Conservation (phyloP, 2,113 vertebrate genomes). For the Passer montanus region DNA sequence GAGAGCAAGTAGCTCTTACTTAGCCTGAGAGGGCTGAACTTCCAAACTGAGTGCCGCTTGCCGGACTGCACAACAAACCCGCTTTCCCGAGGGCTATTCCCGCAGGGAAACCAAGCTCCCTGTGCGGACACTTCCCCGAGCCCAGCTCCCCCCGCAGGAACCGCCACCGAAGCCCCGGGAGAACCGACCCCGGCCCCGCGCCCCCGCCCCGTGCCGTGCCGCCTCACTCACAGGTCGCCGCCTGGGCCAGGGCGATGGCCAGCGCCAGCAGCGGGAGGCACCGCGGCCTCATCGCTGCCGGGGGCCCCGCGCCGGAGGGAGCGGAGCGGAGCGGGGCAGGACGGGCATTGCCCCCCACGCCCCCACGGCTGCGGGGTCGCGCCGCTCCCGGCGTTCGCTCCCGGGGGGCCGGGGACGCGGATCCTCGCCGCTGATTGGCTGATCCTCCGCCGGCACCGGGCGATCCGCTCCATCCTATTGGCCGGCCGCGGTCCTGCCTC, state of each 20-base stretch:
- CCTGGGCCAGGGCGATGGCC: neutral
- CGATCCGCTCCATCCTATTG: neutral
- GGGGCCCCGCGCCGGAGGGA: too few species aligned
- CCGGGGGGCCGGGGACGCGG: too few species aligned
- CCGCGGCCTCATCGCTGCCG: neutral
- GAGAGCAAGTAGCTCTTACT: neutral
- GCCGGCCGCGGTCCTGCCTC: neutral
- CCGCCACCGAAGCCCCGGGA: too few species aligned
- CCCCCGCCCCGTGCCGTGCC: neutral
- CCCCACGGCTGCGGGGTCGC: too few species aligned
- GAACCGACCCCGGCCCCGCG: neutral
- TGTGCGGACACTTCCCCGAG: rapidly evolving
- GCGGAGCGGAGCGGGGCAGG: too few species aligned
- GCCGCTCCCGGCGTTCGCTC: too few species aligned
- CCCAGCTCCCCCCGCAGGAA: too few species aligned
- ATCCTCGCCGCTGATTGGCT: neutral
- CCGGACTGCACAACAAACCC: neutral
- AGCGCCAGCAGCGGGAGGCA: neutral
- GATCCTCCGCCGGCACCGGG: neutral
- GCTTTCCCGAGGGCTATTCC: rapidly evolving
- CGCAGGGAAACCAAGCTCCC: rapidly evolving
- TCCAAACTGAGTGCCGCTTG: rapidly evolving
- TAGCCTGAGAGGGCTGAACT: neutral
- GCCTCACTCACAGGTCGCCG: neutral
- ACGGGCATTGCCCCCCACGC: too few species aligned